Conservation (phyloP, 2,113 vertebrate species). For the Colius striatus region DNA sequence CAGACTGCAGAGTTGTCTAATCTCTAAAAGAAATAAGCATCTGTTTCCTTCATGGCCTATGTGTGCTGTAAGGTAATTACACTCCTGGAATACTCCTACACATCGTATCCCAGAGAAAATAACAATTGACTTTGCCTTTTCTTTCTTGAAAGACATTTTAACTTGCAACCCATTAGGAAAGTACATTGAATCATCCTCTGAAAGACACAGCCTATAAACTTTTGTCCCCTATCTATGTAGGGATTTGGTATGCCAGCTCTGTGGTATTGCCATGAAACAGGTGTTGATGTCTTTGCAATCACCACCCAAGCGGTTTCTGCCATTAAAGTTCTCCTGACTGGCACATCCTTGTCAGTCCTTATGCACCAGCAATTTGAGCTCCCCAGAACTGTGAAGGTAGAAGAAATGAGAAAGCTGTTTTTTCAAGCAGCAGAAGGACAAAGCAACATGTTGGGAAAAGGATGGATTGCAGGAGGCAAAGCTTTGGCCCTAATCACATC, state of each 20-base stretch:
- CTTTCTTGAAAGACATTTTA: neutral
- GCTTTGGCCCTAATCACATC: neutral
- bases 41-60: constrained; percentile 38
- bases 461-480: neutral
- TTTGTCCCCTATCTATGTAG: neutral
- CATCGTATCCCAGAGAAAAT: neutral
- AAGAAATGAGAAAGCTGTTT: neutral
- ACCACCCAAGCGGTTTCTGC: neutral
- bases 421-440: neutral
- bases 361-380: neutral
- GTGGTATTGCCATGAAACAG: neutral
- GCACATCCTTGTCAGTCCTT: neutral
- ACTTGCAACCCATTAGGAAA: neutral
- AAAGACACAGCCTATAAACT: neutral
- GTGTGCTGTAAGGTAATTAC: neutral
- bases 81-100: neutral
- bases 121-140: neutral
- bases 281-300: neutral
- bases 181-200: neutral
- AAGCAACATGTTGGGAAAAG: neutral
- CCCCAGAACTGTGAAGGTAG: neutral
- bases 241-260: neutral
- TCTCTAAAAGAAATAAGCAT: constrained; percentile 46
- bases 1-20: constrained; percentile 2
- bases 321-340: neutral